phyloP scores from a whole-genome alignment of 2,113 vertebrate species.

The Eptesicus fuscus region DNA sequence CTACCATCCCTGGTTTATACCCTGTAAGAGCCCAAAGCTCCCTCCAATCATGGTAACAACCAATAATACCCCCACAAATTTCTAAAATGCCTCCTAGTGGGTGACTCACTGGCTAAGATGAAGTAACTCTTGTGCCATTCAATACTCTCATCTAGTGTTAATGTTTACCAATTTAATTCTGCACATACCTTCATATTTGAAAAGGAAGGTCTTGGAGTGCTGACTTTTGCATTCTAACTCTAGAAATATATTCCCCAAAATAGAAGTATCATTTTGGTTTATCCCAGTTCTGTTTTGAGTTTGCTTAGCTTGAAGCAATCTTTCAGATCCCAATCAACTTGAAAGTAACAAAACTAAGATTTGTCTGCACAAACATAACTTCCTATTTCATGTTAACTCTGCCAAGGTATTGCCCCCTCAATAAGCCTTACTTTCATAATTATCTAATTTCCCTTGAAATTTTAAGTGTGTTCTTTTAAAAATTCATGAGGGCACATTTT shows the following conservation, averaged over 20 bases:
- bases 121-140: background rate
- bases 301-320: background rate
- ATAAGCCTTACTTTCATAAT: background rate
- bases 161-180: background rate
- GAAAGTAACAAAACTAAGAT: background rate
- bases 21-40: background rate
- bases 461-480: background rate
- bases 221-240: background rate
- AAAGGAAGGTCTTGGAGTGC: background rate
- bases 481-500: background rate
- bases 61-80: background rate
- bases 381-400: background rate
- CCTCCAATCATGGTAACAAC: background rate
- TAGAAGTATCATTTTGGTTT: background rate
- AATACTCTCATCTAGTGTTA: background rate
- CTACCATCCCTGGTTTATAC: background rate
- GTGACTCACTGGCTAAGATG: background rate
- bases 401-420: background rate
- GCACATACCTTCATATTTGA: background rate
- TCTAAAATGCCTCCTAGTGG: background rate
- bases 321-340: background rate
- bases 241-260: background rate
- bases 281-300: background rate
- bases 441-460: background rate
- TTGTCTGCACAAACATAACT: background rate